Evolutionary conservation across 2,797 vertebrate genomes (phyloP).

Genomic region (Smutsia temminckii): DNA sequence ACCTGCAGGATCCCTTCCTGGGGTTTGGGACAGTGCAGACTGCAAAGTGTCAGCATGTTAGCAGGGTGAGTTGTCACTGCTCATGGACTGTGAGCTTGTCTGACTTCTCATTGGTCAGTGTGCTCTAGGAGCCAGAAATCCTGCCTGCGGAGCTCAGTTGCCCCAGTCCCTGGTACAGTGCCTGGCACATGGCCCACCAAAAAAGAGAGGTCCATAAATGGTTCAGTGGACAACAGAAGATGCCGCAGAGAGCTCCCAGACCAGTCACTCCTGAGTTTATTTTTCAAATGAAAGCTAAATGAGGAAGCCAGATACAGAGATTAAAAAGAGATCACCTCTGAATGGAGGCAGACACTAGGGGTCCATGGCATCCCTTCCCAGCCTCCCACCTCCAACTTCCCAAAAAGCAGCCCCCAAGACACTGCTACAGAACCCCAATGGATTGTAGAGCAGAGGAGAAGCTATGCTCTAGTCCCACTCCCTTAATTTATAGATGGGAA

Average conservation of each 20-base stretch:
- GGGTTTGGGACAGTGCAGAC: background rate
- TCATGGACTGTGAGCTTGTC: background rate
- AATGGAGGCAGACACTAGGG: background rate
- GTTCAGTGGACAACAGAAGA: background rate
- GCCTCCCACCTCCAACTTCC: fast-evolving
- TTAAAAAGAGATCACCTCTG: background rate
- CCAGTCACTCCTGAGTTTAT: background rate
- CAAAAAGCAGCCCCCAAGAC: background rate
- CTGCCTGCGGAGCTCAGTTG: background rate
- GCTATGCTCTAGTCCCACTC: background rate
- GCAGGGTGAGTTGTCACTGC: background rate
- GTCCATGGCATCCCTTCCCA: too few species aligned
- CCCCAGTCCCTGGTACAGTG: background rate
- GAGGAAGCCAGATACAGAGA: background rate
- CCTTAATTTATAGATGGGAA: background rate
- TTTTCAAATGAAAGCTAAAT: background rate
- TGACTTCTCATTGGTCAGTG: background rate
- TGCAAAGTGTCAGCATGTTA: background rate
- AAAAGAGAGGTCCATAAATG: background rate
- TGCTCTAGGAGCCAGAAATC: background rate
- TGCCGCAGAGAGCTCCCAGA: background rate
- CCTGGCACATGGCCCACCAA: background rate
- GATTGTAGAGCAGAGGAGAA: background rate
- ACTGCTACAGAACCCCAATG: background rate
- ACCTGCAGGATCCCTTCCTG: background rate